These are phyloP conservation scores for Mixornis gularis DNA, from an alignment of 2,113 vertebrate genomes.

Conservation along the genomic window DNA sequence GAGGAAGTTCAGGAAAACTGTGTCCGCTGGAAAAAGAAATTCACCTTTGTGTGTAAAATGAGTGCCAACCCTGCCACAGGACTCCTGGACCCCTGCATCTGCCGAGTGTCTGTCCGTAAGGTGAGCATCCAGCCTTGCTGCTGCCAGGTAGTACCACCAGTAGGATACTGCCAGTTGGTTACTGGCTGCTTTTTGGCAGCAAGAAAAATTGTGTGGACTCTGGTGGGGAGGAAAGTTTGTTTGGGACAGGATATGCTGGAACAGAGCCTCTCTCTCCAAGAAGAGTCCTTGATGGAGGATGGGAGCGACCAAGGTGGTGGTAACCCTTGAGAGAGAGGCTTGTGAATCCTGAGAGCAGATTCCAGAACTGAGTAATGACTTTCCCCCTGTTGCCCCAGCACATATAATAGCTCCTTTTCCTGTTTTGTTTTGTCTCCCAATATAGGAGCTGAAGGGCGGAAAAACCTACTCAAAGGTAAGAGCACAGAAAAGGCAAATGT, in stretches of 20 bases:
- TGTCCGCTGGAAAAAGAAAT: conserved; percentile 93
- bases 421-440: conserved; percentile 70
- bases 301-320: neutral
- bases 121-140: conserved; percentile 58
- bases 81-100: conserved; percentile 91
- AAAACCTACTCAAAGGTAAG: conserved; percentile 97
- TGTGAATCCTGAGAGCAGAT: conserved; percentile 3
- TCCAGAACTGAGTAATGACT: neutral
- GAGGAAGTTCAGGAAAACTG: conserved; percentile 95
- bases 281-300: neutral
- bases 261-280: neutral
- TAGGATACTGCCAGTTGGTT: neutral
- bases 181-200: neutral
- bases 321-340: neutral
- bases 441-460: conserved; percentile 96
- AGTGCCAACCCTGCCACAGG: conserved; percentile 93
- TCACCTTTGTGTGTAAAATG: conserved; percentile 95
- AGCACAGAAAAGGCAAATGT: neutral
- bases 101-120: conserved; percentile 95
- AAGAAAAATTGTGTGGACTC: neutral
- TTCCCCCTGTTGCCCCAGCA: neutral
- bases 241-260: neutral
- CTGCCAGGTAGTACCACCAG: neutral
- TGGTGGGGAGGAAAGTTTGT: neutral
- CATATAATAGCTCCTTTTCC: conserved; percentile 15